A percentile compares a stretch with the other conserved stretches of the same genome.
phyloP scores from a whole-genome alignment of 2,888 invertebrate species.

The Hololepta plana region DNA sequence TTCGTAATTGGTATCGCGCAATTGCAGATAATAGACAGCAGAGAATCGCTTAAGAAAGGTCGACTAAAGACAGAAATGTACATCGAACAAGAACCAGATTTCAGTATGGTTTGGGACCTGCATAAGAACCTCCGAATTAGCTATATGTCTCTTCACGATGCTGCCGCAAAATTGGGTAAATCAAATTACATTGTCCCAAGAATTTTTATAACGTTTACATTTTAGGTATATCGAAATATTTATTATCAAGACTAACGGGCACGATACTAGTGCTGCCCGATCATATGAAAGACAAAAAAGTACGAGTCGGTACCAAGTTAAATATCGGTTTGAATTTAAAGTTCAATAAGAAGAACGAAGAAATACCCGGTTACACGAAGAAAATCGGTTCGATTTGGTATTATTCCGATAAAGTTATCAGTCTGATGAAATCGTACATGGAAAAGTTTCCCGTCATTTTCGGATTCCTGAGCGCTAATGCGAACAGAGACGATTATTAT shows the following conservation, averaged over 20 bases:
- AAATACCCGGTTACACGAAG: conserved; percentile 66
- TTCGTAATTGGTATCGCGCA: no score
- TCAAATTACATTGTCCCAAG: conserved; percentile 2
- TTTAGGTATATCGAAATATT: conserved; percentile 44
- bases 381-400: conserved; percentile 55
- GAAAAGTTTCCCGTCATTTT: conserved; percentile 45
- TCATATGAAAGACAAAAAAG: conserved; percentile 19
- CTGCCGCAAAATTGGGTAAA: conserved; percentile 38
- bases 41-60: conserved; percentile 32
- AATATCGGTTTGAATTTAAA: conserved; percentile 88
- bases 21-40: conserved; percentile 38
- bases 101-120: conserved; percentile 19
- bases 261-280: conserved; percentile 49
- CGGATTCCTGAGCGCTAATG: conserved; percentile 11
- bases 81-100: conserved; percentile 27
- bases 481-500: conserved; percentile 37
- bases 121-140: conserved; percentile 20
- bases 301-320: conserved; percentile 28
- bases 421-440: conserved; percentile 53
- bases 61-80: conserved; percentile 39
- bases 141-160: conserved; percentile 37
- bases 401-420: conserved; percentile 59
- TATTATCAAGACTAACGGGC: conserved; percentile 77
- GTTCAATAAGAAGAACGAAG: conserved; percentile 60
- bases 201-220: conserved; percentile 7